Percentiles rank a stretch among this genome's conserved stretches.
Conservation (phyloP, 2,113 vertebrate species). For the Ceyx melanurus region DNA sequence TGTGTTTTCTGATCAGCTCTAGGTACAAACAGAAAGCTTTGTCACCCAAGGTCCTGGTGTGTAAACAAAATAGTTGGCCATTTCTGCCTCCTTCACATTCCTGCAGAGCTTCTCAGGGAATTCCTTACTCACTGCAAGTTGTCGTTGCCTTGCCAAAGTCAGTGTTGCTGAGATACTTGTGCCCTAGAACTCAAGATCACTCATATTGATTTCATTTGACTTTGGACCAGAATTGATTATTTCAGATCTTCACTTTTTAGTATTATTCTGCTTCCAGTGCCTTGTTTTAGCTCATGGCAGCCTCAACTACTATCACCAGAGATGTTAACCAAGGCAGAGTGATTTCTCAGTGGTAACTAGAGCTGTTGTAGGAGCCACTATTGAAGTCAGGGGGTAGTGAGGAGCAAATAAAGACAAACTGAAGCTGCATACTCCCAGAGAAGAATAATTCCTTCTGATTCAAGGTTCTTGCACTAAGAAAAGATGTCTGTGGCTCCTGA, state of each 20-base stretch:
- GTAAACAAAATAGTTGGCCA: neutral
- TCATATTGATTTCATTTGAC: neutral
- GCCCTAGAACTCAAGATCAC: neutral
- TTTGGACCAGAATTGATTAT: neutral
- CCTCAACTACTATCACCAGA: neutral
- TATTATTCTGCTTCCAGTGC: neutral
- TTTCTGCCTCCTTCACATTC: neutral
- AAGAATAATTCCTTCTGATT: neutral
- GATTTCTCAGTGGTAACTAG: neutral
- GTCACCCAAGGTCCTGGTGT: neutral
- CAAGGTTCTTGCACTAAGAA: neutral
- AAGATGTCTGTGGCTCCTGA: neutral
- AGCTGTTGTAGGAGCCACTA: neutral
- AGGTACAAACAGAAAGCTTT: neutral
- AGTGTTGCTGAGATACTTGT: neutral
- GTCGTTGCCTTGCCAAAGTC: neutral
- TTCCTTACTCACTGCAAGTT: neutral
- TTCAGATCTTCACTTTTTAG: neutral
- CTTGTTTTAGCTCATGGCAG: neutral
- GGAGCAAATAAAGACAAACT: conserved; percentile 14
- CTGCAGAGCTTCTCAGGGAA: neutral
- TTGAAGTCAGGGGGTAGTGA: neutral
- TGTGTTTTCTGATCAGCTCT: neutral
- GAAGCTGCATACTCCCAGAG: neutral
- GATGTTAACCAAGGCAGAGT: neutral